Evolutionary conservation across 1,140 invertebrate genomes (phyloP).

Genomic region (Bombus turneri): DNA sequence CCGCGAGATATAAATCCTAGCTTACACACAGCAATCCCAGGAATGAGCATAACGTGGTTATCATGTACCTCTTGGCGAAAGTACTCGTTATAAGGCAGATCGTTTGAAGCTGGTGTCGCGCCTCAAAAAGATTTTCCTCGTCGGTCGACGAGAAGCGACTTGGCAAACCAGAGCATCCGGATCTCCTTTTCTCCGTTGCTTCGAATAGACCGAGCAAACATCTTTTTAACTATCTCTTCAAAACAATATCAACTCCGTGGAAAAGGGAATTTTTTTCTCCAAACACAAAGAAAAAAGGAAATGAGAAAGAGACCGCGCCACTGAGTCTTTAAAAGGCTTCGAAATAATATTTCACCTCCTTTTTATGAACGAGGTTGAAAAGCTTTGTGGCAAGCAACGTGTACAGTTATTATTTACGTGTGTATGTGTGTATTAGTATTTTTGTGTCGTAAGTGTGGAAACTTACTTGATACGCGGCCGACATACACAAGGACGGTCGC

Average conservation of each 20-base stretch:
- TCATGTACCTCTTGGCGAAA: not conserved
- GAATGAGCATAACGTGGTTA: conserved; percentile 3
- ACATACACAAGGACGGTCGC: conserved; percentile 72
- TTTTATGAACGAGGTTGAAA: conserved; percentile 22
- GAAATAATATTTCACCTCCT: conserved; percentile 51
- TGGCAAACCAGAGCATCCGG: not conserved
- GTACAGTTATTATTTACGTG: not conserved
- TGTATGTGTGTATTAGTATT: too few relatives aligned
- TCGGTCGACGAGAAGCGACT: not conserved
- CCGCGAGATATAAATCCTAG: not conserved
- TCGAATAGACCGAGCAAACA: not conserved
- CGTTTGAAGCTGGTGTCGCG: not conserved
- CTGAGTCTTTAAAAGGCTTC: not conserved
- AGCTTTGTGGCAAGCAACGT: conserved; percentile 24
- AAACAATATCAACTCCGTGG: not conserved
- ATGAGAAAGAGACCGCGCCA: not conserved
- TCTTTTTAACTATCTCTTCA: not conserved
- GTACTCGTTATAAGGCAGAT: not conserved
- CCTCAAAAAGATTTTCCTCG: not conserved
- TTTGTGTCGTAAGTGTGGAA: conserved; percentile 42
- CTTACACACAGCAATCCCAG: not conserved
- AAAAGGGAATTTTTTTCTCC: not conserved
- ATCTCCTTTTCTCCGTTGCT: not conserved
- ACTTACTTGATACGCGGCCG: conserved; percentile 74
- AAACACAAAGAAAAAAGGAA: not conserved